Conservation (phyloP, 2,888 invertebrate genomes). For the Thumatha senex region DNA sequence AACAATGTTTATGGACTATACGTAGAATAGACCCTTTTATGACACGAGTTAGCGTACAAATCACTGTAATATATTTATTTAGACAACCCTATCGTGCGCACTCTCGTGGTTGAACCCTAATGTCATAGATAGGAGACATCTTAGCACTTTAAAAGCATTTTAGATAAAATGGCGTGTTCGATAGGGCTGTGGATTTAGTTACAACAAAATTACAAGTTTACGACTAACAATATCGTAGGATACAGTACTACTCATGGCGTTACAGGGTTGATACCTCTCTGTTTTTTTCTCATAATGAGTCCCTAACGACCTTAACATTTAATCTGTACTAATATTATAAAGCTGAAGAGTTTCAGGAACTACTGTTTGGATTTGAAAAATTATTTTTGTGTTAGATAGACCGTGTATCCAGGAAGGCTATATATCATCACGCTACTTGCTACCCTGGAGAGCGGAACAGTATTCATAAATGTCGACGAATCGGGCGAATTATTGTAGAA, state of each 20-base stretch:
- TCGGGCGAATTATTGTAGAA: too few species aligned
- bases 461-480: too few species aligned
- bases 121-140: constrained; percentile 53
- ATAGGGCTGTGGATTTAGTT: constrained; percentile 66
- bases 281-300: neutral
- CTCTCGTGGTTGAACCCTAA: constrained; percentile 37
- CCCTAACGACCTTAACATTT: neutral
- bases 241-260: constrained; percentile 50
- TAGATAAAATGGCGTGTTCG: constrained; percentile 66
- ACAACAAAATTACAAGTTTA: constrained; percentile 78
- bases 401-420: too few species aligned
- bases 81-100: constrained; percentile 44
- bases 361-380: too few species aligned
- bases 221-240: constrained; percentile 67
- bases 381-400: too few species aligned
- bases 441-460: too few species aligned
- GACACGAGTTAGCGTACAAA: constrained; percentile 64
- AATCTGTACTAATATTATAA: too few species aligned
- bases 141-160: constrained; percentile 73
- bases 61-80: constrained; percentile 65
- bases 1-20: constrained; percentile 50
- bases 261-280: constrained; percentile 35
- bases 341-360: too few species aligned
- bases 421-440: too few species aligned
- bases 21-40: constrained; percentile 68